Evolutionary conservation across 2,797 vertebrate species (phyloP).

Genomic region (Pipistrellus nathusii): DNA sequence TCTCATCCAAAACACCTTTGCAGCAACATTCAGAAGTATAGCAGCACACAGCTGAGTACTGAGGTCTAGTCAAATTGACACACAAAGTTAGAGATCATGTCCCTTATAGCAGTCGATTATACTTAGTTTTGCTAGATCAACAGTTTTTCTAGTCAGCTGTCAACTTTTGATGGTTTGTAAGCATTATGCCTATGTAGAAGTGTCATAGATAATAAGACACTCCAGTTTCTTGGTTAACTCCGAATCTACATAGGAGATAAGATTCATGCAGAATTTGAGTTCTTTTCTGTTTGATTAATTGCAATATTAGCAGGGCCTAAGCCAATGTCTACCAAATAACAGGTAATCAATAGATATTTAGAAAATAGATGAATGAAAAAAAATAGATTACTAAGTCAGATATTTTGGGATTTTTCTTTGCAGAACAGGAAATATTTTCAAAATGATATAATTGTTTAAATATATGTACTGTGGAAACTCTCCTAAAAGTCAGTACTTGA

Average conservation of each 20-base stretch:
- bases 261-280: background rate
- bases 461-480: background rate
- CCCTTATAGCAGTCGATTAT: background rate
- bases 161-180: background rate
- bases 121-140: background rate
- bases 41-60: background rate
- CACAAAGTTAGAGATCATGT: background rate
- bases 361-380: background rate
- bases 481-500: background rate
- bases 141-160: background rate
- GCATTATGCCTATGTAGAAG: background rate
- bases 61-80: background rate
- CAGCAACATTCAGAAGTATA: background rate
- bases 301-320: background rate
- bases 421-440: background rate
- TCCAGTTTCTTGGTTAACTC: background rate
- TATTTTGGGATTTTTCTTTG: background rate
- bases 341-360: background rate
- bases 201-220: background rate
- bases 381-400: background rate
- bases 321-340: background rate
- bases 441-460: slow-evolving; percentile 22
- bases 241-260: background rate
- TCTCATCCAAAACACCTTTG: background rate
- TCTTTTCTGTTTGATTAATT: background rate